A percentile compares a stretch with the other conserved stretches of the same genome.
phyloP scores from a whole-genome alignment of 2,888 invertebrate genomes.

The Limulus polyphemus region DNA sequence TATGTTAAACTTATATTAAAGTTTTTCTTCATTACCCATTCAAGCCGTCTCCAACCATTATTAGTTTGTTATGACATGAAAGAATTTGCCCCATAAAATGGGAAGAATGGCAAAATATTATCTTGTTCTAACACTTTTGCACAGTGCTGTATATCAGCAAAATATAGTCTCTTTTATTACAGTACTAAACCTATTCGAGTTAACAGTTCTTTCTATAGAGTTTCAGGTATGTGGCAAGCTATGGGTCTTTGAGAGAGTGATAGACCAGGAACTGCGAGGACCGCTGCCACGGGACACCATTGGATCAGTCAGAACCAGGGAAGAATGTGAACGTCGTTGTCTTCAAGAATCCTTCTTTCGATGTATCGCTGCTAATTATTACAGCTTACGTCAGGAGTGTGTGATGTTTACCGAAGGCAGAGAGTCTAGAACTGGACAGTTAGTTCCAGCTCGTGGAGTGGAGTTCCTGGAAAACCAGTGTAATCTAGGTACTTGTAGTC shows the following conservation, averaged over 20 bases:
- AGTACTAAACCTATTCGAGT: no score
- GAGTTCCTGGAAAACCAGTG: slow-evolving; percentile 47
- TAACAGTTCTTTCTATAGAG: no score
- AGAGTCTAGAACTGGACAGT: slow-evolving; percentile 40
- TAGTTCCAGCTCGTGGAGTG: slow-evolving; percentile 37
- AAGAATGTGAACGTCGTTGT: slow-evolving; percentile 42
- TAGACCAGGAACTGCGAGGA: slow-evolving; percentile 41
- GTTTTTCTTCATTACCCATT: no score
- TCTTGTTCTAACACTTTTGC: no score
- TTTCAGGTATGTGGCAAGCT: slow-evolving; percentile 33
- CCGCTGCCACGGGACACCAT: slow-evolving; percentile 34
- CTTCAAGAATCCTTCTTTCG: slow-evolving; percentile 41
- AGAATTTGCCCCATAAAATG: no score
- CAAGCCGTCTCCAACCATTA: no score
- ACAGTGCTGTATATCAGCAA: no score
- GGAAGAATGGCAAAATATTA: no score
- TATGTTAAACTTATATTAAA: no score
- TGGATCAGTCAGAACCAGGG: slow-evolving; percentile 30
- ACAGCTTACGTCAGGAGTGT: slow-evolving; percentile 39
- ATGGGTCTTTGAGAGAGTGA: slow-evolving; percentile 43
- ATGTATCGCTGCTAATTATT: slow-evolving; percentile 43
- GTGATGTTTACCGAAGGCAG: slow-evolving; percentile 42
- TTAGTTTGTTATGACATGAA: no score
- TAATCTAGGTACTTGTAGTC: slow-evolving; percentile 35
- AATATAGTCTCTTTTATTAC: no score